A percentile compares a stretch with the other conserved stretches of the same genome.
These are phyloP conservation scores for Leontopithecus rosalia DNA, from an alignment of 2,797 vertebrate genomes.

Conservation along the genomic window DNA sequence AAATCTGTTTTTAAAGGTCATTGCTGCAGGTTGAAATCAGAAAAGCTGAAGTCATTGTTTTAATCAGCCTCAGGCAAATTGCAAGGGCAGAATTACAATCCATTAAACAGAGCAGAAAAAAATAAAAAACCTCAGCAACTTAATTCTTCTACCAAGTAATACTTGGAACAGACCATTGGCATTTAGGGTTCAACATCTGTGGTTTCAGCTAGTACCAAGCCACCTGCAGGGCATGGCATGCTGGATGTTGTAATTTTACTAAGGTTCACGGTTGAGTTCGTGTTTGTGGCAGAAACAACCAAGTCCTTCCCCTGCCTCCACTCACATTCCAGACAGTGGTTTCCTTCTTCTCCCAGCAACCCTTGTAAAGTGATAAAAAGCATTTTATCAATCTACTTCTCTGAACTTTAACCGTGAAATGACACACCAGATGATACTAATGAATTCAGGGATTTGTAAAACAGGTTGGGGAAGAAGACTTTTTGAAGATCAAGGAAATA, in stretches of 20 bases:
- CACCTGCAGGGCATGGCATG: not conserved
- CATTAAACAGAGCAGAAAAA: slow-evolving; percentile 41
- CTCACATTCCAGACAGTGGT: not conserved
- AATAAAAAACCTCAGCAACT: not conserved
- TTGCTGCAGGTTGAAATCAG: slow-evolving; percentile 35
- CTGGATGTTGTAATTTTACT: not conserved
- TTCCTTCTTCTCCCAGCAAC: not conserved
- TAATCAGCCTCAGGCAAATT: slow-evolving; percentile 60
- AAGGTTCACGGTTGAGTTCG: not conserved
- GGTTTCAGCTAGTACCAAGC: not conserved
- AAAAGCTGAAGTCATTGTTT: slow-evolving; percentile 57
- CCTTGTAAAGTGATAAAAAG: not conserved
- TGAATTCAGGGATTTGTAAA: slow-evolving; percentile 3
- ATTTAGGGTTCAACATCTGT: slow-evolving; percentile 55
- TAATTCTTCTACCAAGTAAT: slow-evolving; percentile 54
- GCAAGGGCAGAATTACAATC: slow-evolving; percentile 57
- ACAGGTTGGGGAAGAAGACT: not conserved
- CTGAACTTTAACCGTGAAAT: not conserved
- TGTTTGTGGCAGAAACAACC: not conserved
- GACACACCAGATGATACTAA: not conserved
- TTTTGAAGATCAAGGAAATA: slow-evolving; percentile 47
- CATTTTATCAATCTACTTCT: not conserved
- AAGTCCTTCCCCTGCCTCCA: not conserved
- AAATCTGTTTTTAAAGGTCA: slow-evolving; percentile 70
- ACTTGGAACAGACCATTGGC: slow-evolving; percentile 51